A percentile compares a stretch with the other conserved stretches of the same genome.
Evolutionary conservation across 2,888 invertebrate genomes (phyloP).

Genomic region (Petrolisthes manimaculis): DNA sequence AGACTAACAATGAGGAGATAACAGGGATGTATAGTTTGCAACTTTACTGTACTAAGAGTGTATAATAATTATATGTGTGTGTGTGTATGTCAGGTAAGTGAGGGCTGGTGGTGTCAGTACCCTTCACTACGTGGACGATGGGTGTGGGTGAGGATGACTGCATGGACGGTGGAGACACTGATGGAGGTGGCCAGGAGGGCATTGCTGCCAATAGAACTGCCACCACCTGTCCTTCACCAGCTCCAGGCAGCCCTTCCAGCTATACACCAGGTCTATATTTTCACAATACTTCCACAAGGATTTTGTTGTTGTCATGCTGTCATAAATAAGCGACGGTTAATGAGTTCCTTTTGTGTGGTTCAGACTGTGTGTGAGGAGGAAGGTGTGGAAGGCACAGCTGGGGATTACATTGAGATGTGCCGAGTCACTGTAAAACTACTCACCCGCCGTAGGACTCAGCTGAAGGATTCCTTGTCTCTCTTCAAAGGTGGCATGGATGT

Average conservation of each 20-base stretch:
- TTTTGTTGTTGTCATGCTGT: too few relatives aligned
- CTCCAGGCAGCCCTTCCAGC: constrained; percentile 37
- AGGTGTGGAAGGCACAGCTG: constrained; percentile 28
- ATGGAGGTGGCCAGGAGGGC: constrained; percentile 45
- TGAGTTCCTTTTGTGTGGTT: too few relatives aligned
- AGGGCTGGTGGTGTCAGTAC: constrained; percentile 45
- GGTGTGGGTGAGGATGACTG: constrained; percentile 45
- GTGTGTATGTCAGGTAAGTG: constrained; percentile 14
- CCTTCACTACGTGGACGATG: constrained; percentile 42
- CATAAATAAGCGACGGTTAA: too few relatives aligned
- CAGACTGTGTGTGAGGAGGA: constrained; percentile 29
- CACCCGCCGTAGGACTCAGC: constrained; percentile 38
- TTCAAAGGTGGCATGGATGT: constrained; percentile 60
- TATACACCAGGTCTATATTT: constrained; percentile 39
- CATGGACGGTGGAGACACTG: constrained; percentile 39
- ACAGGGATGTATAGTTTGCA: too few relatives aligned
- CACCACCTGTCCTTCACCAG: constrained; percentile 44
- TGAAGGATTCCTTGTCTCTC: constrained; percentile 40
- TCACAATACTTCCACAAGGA: too few relatives aligned
- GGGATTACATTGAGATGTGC: constrained; percentile 50
- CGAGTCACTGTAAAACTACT: constrained; percentile 44
- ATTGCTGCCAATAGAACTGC: constrained; percentile 33
- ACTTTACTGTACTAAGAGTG: neutral
- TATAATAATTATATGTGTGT: neutral
- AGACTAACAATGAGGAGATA: neutral